Base-by-base conservation (phyloP, 64 coral and sea anemone species). In the Catalaphyllia jardinei region DNA sequence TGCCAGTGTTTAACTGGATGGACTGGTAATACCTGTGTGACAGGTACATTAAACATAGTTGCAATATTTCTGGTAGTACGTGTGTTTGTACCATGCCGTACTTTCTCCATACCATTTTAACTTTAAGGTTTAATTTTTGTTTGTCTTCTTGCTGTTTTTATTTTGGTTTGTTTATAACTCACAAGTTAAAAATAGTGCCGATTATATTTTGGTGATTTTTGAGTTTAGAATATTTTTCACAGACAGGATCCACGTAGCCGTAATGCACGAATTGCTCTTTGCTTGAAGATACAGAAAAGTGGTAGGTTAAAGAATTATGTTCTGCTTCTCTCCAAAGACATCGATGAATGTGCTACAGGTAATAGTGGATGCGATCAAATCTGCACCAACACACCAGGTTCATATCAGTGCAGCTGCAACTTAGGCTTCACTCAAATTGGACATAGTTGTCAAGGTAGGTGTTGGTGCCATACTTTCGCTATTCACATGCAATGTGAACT, bases 301-400 rank as follows among this genome's bases (percentile, higher is more conserved):
- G 39, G 39, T 46, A 46, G 5, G 1, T 46, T 46, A 46, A 46
- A 46, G 46, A 22, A 76, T 12, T 39, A 22, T 18, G 14, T 38
- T 51, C 22, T 24, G 38, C 8, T 10, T 24, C 42, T 10, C 1
- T 79, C 13, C 16, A 29, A 28, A 86, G 83, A 86, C 20, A 2
- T 29, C 6, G 22, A 73, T 73, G 83, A 86, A 55, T 86, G 83
- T 73, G 65, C 64, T 55, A 19, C 22, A 69, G 72, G 54, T 8
- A 86, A 72, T 29, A 67, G 67, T 29, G 64, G 71, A 54, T 86
- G 83, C 18, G 65, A 86, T 27, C 83, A 86, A 27, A 38, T 27
- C 16, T 86, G 83, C 22, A 28, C 25, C 1, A 86, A 86, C 33
- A 86, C 65, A 54, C 38, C 65, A 38, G 83, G 83, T 55, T 72